These are phyloP conservation scores for Oscheius sp. DNA, from an alignment of 2,888 invertebrate genomes.

Conservation along the genomic window DNA sequence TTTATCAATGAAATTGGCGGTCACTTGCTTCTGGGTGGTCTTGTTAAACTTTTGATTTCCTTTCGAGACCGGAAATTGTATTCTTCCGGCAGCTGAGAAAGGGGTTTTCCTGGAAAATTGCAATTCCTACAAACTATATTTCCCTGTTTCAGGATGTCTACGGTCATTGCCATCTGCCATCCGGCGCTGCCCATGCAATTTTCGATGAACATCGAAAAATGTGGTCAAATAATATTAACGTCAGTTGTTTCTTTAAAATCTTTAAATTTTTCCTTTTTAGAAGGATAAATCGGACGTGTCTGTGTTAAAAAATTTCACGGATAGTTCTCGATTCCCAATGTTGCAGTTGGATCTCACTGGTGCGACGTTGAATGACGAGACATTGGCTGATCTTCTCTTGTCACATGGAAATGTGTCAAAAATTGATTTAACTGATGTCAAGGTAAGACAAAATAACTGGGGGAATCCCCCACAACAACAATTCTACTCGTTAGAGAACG, in stretches of 20 bases:
- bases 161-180: conserved; percentile 40
- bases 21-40: too few species aligned
- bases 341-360: conserved; percentile 50
- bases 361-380: conserved; percentile 48
- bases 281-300: conserved; percentile 37
- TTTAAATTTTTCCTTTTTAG: not conserved
- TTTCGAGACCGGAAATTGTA: too few species aligned
- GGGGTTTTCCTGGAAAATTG: too few species aligned
- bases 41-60: too few species aligned
- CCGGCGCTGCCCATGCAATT: conserved; percentile 43
- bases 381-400: conserved; percentile 48
- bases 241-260: not conserved
- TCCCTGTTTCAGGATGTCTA: conserved; percentile 41
- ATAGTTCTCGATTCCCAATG: conserved; percentile 48
- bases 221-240: conserved; percentile 1
- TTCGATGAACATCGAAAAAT: conserved; percentile 42
- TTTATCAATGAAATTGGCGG: too few species aligned
- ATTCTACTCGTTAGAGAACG: too few species aligned
- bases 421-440: conserved; percentile 52
- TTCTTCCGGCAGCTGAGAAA: too few species aligned
- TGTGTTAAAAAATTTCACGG: conserved; percentile 42
- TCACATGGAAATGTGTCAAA: conserved; percentile 50
- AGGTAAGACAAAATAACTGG: conserved; percentile 23
- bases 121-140: too few species aligned
- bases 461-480: conserved; percentile 1